Conservation (phyloP, 2,797 vertebrate genomes). For the Pipistrellus pygmaeus region DNA sequence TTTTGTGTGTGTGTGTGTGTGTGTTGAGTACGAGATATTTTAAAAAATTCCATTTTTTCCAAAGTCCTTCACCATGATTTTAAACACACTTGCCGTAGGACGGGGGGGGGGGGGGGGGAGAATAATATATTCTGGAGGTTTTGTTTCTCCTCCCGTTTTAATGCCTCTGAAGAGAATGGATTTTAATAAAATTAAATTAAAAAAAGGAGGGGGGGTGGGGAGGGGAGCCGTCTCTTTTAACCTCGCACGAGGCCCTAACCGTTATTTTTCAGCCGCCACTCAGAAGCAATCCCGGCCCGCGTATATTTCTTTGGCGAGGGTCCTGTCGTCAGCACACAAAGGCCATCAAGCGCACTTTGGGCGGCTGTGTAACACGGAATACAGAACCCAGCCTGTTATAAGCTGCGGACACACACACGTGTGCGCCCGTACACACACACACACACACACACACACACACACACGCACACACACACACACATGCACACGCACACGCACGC, state of each 20-base stretch:
- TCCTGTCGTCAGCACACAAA: conserved; percentile 70
- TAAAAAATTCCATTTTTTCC: conserved; percentile 16
- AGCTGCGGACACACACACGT: conserved; percentile 82
- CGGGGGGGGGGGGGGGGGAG: not conserved
- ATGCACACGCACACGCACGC: not conserved
- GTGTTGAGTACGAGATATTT: not conserved
- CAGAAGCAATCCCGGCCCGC: conserved; percentile 60
- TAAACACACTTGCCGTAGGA: conserved; percentile 13
- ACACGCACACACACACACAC: conserved; percentile 5
- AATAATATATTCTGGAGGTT: not conserved
- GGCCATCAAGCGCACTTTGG: conserved; percentile 83
- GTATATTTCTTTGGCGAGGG: conserved; percentile 2
- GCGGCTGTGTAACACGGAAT: conserved; percentile 93
- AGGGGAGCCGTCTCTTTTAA: not conserved
- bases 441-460: conserved; percentile 5
- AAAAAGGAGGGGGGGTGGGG: not conserved
- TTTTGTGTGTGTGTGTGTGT: no score
- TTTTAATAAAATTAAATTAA: not conserved
- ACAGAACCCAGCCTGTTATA: conserved; percentile 91
- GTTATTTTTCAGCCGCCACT: conserved; percentile 49
- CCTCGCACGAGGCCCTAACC: not conserved
- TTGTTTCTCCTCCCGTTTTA: conserved; percentile 47
- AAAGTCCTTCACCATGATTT: conserved; percentile 50
- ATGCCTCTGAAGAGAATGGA: not conserved
- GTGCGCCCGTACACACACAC: not conserved